Evolutionary conservation across 2,113 vertebrate species (phyloP).

Genomic region (Hepsetus odoe): DNA sequence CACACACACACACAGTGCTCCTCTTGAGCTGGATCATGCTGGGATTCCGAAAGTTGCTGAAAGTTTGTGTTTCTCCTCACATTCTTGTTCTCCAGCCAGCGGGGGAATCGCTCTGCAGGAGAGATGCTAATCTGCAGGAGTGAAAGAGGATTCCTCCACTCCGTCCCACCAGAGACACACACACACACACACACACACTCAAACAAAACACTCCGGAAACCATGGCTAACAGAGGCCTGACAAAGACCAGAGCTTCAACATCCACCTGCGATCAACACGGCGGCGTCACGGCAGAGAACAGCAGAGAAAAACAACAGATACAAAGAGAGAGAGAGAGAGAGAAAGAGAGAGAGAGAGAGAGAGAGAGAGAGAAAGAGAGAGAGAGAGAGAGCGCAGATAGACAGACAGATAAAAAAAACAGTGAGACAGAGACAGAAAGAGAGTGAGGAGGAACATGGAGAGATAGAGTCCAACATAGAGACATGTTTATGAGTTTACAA

Average conservation of each 20-base stretch:
- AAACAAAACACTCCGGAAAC: not conserved
- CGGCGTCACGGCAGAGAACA: not conserved
- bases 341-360: not conserved
- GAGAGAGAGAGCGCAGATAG: too few relatives aligned
- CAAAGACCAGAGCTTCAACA: not conserved
- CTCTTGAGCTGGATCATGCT: too few relatives aligned
- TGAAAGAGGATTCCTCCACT: constrained; percentile 61
- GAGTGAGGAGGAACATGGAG: not conserved
- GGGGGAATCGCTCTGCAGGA: constrained; percentile 64
- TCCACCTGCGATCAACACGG: not conserved
- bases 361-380: constrained; percentile 25
- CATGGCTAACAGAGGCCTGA: not conserved
- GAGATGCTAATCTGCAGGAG: constrained; percentile 68
- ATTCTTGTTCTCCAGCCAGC: constrained; percentile 65
- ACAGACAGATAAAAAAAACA: not conserved
- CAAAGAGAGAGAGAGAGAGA: too few relatives aligned
- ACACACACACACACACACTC: constrained; percentile 57
- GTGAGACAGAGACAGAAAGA: constrained; percentile 15
- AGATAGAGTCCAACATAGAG: too few relatives aligned
- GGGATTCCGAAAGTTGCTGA: not conserved
- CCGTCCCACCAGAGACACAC: constrained; percentile 54
- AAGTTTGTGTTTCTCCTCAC: constrained; percentile 30
- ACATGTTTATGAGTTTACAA: not conserved
- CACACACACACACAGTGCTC: not conserved
- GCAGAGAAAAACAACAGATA: too few relatives aligned